Base-by-base conservation (phyloP, 2,113 vertebrate genomes). In the Variabilichromis moorii region DNA sequence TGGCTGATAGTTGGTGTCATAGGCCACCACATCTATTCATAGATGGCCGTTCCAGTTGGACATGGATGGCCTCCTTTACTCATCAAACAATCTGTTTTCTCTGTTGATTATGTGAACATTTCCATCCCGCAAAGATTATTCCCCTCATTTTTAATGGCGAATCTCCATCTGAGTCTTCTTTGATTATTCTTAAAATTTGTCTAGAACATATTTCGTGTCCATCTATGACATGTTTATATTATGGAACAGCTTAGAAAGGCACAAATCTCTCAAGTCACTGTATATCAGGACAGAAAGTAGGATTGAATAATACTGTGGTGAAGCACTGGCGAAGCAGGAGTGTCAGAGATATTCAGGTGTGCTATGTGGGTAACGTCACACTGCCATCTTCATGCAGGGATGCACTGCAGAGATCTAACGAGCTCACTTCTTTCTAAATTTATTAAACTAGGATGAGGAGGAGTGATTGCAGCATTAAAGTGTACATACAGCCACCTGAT, bases 31-130 rank as follows among this genome's bases (percentile, higher is more conserved):
- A 37, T 14, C 63, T 68, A 8, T 37, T 68, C n/a, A 40, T 40
- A 40, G 35, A 21, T 68, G 35, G 19, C 5, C 4, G 2, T 68
- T 68, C 63, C 66, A 71, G 66, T 42, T 42, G 35, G 35, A 24
- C 66, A 71, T 71, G 12, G 35, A 68, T 40, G 35, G 63, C 35
- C 7, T 68, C 12, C 63, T 71, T 24, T 71, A 14, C 33, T 71
- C 5, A 21, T 71, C 63, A 68, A 0, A 42, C n/a, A 0, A 40
- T 40, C 35, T 42, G 37, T 0, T 16, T 71, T 71, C 37, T 71
- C 37, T 42, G n/a, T 71, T 14, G 37, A 71, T 42, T 24, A 71
- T 71, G n/a, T 73, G 14, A 73, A 73, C 68, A 45, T 45, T 73
- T 26, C 21, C 21, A 17, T 21, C 7, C 35, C 3, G 3, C 33